phyloP scores from a whole-genome alignment of 2,888 invertebrate species.

The Acleris cristana region DNA sequence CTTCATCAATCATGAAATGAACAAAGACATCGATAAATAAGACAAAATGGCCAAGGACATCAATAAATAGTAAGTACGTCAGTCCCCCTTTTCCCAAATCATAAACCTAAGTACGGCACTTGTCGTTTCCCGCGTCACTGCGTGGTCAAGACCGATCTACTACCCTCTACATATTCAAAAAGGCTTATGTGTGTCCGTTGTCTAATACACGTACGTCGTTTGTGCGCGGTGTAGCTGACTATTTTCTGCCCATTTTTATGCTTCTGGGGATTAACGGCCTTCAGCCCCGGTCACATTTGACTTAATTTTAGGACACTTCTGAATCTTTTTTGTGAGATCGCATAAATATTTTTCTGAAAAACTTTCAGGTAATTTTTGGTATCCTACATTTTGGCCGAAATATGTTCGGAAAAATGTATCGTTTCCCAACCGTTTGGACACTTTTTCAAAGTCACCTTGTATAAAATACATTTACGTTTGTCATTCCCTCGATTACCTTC shows the following conservation, averaged over 20 bases:
- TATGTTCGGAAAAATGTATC: too few relatives aligned
- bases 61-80: constrained; percentile 2
- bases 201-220: background rate
- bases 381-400: too few relatives aligned
- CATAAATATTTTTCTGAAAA: too few relatives aligned
- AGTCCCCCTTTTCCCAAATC: constrained; percentile 13
- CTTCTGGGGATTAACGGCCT: constrained; percentile 24
- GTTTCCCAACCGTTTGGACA: background rate
- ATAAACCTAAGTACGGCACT: constrained; percentile 27
- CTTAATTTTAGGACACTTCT: constrained; percentile 3
- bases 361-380: too few relatives aligned
- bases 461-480: constrained; percentile 43
- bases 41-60: constrained; percentile 4
- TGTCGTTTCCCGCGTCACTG: constrained; percentile 28
- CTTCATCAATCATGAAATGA: background rate
- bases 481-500: constrained; percentile 56
- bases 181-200: background rate
- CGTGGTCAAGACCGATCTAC: constrained; percentile 22
- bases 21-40: constrained; percentile 1
- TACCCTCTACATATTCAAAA: background rate
- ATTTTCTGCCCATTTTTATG: constrained; percentile 32
- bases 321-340: background rate
- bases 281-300: constrained; percentile 10
- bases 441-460: background rate
- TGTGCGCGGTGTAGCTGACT: background rate